Evolutionary conservation across 2,113 vertebrate species (phyloP), one percentile per base, ranked within the genome.

Genomic region (Otocyon megalotis): DNA sequence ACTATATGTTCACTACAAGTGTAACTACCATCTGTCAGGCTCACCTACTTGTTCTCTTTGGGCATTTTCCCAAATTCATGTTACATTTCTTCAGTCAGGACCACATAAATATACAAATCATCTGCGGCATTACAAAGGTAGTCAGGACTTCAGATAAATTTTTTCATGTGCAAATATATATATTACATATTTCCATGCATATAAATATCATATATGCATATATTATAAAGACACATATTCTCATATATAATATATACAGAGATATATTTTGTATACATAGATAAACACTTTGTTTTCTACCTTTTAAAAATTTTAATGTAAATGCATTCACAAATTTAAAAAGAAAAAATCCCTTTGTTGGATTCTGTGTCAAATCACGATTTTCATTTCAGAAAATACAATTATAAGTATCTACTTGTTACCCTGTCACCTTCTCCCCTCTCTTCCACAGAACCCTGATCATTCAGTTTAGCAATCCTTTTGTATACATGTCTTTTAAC

Each of bases 301-400:
- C 0, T 90, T 94, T 90, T 53, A 74, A 92, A 92, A 71, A 32
- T 82, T 92, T 72, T 53, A 63, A 17, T 65, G 14, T 93, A 93
- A 95, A 88, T 71, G 79, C 6, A 87, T 90, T 91, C 32, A 30
- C 37, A 76, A 82, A 84, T 56, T 72, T 84, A 54, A 54, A 43
- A 76, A 81, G 56, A n/a, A 90, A 93, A 90, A 67, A 24, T 26
- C 12, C 0, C 37, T 54, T 94, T 76, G 32, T 82, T 20, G 81
- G 43, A 65, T 60, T 94, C 35, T 69, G 19, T 74, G 24, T 92
- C n/a, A 71, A 80, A 26, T 63, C n/a, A 85, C 0, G 7, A 63
- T 83, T 53, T 87, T 93, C 37, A 83, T 32, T 79, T 89, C 32
- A 74, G 43, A 89, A 96, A 81, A 94, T 85, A 88, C 6, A 85